Conservation (phyloP, 2,113 vertebrate species). For the Centrocercus urophasianus region DNA sequence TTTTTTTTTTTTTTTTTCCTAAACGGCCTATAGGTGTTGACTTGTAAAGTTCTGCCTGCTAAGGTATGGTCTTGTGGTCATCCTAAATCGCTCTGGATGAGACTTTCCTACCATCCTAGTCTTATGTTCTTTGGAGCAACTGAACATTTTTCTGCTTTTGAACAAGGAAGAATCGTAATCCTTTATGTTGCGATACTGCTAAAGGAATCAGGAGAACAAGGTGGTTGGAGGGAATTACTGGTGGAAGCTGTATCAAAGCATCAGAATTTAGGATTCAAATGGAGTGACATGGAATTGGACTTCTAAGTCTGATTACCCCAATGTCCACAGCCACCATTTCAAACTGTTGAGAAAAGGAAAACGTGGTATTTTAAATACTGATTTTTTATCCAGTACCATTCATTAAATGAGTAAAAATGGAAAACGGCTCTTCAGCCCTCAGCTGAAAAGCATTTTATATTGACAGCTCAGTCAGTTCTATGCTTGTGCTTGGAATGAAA, state of each 20-base stretch:
- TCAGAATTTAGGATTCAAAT: not conserved
- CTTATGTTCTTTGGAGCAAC: not conserved
- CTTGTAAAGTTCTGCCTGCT: conserved; percentile 1
- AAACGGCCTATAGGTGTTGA: not conserved
- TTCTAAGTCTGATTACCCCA: not conserved
- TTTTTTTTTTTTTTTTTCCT: not conserved
- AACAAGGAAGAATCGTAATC: not conserved
- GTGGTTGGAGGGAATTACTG: not conserved
- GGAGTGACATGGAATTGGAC: not conserved
- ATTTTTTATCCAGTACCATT: conserved; percentile 1
- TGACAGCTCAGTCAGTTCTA: conserved; percentile 6
- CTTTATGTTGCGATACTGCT: not conserved
- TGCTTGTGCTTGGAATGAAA: conserved; percentile 18
- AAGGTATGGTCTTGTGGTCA: not conserved
- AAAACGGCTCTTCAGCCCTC: conserved; percentile 38
- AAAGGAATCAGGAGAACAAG: not conserved
- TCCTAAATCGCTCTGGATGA: not conserved
- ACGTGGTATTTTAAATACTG: not conserved
- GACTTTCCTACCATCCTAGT: not conserved
- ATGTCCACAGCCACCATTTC: not conserved
- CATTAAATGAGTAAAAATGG: conserved; percentile 33
- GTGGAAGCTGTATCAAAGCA: not conserved
- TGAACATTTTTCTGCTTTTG: not conserved
- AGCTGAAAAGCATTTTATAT: conserved; percentile 18
- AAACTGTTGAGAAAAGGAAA: conserved; percentile 10